phyloP scores from a whole-genome alignment of 2,113 vertebrate genomes.

The Neolamprologus sp. region DNA sequence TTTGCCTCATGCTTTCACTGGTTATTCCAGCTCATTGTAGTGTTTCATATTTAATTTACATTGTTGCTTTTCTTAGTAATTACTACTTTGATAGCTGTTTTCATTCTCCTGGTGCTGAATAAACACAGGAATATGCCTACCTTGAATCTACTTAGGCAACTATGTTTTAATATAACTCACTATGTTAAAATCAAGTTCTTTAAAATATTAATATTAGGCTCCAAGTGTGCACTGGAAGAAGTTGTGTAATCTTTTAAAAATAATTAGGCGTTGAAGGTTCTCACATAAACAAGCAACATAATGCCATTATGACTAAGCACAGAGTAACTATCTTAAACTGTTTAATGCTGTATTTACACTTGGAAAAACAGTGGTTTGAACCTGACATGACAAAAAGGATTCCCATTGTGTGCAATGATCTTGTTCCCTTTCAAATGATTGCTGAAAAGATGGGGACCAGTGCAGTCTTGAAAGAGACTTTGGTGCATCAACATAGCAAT shows the following conservation, averaged over 20 bases:
- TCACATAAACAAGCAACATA: not conserved
- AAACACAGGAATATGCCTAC: not conserved
- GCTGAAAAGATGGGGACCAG: not conserved
- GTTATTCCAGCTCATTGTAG: constrained; percentile 3
- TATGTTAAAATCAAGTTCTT: not conserved
- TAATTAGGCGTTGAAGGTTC: not conserved
- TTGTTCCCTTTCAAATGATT: not conserved
- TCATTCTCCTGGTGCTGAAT: not conserved
- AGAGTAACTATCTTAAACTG: not conserved
- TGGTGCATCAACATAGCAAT: not conserved
- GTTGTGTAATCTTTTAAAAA: not conserved
- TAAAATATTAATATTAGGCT: not conserved
- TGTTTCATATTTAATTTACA: constrained; percentile 6
- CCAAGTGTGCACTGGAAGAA: not conserved
- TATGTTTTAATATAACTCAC: not conserved
- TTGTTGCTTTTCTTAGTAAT: not conserved
- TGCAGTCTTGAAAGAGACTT: not conserved
- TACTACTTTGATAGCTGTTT: not conserved
- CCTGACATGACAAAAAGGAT: not conserved
- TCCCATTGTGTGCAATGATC: not conserved
- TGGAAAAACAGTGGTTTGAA: not conserved
- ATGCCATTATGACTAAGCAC: not conserved
- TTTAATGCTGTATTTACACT: not conserved
- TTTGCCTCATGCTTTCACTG: constrained; percentile 1
- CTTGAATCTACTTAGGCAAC: not conserved